Base-by-base conservation (phyloP, 1,140 invertebrate species). In the Atta colombica region DNA sequence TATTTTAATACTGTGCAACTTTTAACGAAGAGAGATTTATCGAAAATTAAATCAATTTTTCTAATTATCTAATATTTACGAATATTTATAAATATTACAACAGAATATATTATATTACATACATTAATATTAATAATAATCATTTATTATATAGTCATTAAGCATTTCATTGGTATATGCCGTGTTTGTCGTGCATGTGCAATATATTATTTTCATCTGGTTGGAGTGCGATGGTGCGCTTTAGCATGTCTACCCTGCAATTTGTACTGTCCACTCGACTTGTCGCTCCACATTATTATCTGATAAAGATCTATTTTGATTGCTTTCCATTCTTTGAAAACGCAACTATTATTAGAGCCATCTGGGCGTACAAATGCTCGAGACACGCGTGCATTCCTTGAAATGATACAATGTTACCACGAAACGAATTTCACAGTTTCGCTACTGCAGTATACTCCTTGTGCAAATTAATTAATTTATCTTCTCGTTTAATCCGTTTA, bases 391-490 rank as follows among this genome's bases (percentile, higher is more conserved):
- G 39, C 45, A 21, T 78, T 78, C 61, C 39, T 78, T 65, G 60
- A 78, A 78, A 78, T 12, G 45, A 49, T 39, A 51, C 77, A 66
- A 49, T 5, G 35, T 66, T 66, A 66, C 39, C 60, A 39, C 60
- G 75, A 65, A 77, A 77, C 39, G 39, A 78, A 51, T 66, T 78
- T 66, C 53, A 18, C 39, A 49, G 18, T 39, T 28, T 25, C 72
- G 18, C 39, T 49, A 35, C 39, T 78, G 21, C 60, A 45, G 21
- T 77, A 51, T 60, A 39, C 53, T 60, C 31, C 55, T 39, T 14
- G 39, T 69, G 35, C 55, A 75, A 75, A 60, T 75, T 75, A 74
- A 74, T 74, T 74, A 78, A 78, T 66, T 78, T 66, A 78, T 35
- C 45, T 66, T 66, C 61, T 21, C 39, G 61, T 78, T 78, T 66